Conservation (phyloP, 1,140 invertebrate genomes). For the Steinernema feltiae region DNA sequence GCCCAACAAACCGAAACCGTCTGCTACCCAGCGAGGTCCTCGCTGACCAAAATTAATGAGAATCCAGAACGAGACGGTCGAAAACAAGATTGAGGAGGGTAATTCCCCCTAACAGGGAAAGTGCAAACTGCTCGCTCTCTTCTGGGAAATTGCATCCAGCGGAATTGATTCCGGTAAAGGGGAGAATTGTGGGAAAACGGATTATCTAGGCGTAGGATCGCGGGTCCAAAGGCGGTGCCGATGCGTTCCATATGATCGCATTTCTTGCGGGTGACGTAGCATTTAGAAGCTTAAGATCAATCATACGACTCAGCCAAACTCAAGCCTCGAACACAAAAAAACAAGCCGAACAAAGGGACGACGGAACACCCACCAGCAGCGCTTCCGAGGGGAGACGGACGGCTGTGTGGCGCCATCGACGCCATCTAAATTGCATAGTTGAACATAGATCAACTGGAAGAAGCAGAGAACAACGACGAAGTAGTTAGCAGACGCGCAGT, state of each 20-base stretch:
- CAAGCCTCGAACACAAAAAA: neutral
- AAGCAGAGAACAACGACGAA: neutral
- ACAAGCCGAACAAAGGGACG: slow-evolving; percentile 8
- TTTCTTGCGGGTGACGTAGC: neutral
- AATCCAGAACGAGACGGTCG: neutral
- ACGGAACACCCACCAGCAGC: neutral
- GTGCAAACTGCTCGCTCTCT: neutral
- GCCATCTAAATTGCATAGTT: slow-evolving; percentile 11
- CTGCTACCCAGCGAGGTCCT: too few species aligned
- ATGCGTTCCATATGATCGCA: neutral
- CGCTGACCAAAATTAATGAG: neutral
- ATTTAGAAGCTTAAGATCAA: neutral
- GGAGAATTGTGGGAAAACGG: neutral
- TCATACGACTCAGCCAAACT: neutral
- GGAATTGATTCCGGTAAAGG: neutral
- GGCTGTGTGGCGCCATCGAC: neutral
- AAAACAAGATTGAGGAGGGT: neutral
- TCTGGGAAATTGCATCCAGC: neutral
- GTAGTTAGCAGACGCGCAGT: too few species aligned
- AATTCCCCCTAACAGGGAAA: neutral
- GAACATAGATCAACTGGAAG: neutral
- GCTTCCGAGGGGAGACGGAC: neutral
- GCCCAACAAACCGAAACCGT: too few species aligned
- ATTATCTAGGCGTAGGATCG: neutral
- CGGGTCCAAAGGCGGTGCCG: too few species aligned